phyloP scores from a whole-genome alignment of 2,113 vertebrate genomes.

The Microcebus jonahi region DNA sequence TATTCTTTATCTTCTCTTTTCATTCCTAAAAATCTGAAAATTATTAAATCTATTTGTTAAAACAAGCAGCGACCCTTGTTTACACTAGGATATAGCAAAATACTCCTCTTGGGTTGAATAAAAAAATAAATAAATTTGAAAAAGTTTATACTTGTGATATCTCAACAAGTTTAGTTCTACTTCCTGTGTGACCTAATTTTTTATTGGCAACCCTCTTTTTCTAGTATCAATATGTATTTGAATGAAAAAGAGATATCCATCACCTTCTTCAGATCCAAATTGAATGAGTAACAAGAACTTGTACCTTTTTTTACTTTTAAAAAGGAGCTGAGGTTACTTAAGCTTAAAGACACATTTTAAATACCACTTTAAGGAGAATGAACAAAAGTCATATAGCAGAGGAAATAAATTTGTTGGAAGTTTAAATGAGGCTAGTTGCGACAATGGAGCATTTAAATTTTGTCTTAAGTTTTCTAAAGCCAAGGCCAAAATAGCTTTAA shows the following conservation, averaged over 20 bases:
- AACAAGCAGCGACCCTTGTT: background rate
- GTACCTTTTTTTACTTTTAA: background rate
- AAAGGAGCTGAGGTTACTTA: background rate
- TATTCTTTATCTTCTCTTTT: background rate
- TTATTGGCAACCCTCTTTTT: background rate
- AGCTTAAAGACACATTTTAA: background rate
- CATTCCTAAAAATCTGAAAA: background rate
- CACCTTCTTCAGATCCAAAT: background rate
- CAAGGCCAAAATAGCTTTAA: background rate
- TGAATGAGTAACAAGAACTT: background rate
- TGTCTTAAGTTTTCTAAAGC: background rate
- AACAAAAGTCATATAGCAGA: background rate
- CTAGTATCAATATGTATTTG: background rate
- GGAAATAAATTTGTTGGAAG: background rate
- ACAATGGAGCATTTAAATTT: background rate
- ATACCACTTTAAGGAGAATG: background rate
- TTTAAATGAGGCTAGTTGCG: background rate
- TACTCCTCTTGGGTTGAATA: background rate
- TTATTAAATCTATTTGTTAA: background rate
- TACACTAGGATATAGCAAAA: background rate
- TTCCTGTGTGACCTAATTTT: constrained; percentile 19
- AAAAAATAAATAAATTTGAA: background rate
- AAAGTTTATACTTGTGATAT: background rate
- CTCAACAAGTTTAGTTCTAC: background rate
- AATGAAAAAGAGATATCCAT: background rate